phyloP scores from a whole-genome alignment of 2,113 vertebrate genomes.

The Chaetodon trifascialis region DNA sequence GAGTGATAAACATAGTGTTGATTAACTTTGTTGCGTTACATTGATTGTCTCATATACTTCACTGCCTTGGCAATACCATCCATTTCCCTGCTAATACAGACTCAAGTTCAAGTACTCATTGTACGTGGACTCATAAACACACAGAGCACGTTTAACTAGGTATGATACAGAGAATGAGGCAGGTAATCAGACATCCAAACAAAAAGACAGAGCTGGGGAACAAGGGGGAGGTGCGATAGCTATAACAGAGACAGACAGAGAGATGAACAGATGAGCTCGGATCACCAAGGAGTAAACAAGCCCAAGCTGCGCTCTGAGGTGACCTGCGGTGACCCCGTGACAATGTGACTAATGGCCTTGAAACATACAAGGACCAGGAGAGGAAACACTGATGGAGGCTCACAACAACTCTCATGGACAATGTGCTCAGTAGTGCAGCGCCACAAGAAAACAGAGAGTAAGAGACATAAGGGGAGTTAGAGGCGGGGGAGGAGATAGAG shows the following conservation, averaged over 20 bases:
- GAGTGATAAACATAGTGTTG: conserved; percentile 27
- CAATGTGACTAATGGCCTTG: conserved; percentile 72
- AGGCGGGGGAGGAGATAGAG: neutral
- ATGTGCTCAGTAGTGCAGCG: neutral
- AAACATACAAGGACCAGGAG: conserved; percentile 59
- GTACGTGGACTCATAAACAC: neutral
- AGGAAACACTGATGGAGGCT: conserved; percentile 43
- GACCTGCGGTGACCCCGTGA: conserved; percentile 66
- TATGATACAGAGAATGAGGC: neutral
- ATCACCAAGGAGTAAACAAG: conserved; percentile 64
- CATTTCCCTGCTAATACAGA: conserved; percentile 7
- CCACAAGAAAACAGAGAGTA: neutral
- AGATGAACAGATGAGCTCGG: conserved; percentile 64
- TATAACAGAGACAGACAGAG: conserved; percentile 39
- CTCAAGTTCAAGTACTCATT: neutral
- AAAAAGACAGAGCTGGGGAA: conserved; percentile 26
- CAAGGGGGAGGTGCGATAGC: conserved; percentile 18
- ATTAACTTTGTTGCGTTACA: conserved; percentile 16
- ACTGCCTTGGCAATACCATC: neutral
- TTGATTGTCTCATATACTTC: neutral
- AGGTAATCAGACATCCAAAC: conserved; percentile 38
- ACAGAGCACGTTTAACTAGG: neutral
- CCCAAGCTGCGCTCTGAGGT: conserved; percentile 28
- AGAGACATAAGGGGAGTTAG: neutral
- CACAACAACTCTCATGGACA: conserved; percentile 28